Conservation (phyloP, 2,113 vertebrate genomes). For the Pygoscelis adeliae region DNA sequence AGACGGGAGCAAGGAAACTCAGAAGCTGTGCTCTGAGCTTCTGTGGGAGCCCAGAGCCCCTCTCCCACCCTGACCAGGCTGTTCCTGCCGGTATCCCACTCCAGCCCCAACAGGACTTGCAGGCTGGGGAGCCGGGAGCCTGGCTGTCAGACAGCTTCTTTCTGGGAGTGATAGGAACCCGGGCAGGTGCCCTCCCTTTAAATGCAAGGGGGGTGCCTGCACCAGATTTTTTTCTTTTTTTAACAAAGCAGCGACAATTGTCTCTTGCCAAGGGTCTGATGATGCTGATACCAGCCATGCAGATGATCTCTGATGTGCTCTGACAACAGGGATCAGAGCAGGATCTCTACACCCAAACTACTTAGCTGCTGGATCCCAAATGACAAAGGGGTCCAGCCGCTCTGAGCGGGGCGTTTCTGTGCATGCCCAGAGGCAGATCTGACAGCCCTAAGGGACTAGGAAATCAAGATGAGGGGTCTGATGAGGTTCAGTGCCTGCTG, state of each 20-base stretch:
- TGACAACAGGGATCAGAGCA: neutral
- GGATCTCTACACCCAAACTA: neutral
- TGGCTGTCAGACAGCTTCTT: neutral
- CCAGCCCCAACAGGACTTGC: neutral
- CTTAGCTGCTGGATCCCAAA: too few species aligned
- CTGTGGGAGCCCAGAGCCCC: neutral
- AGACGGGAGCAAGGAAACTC: neutral
- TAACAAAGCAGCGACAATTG: neutral
- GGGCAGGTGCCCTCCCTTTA: neutral
- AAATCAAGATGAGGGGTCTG: neutral
- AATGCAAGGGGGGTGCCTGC: neutral
- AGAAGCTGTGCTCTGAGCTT: neutral
- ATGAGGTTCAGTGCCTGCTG: neutral
- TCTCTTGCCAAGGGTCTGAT: neutral
- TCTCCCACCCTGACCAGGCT: neutral
- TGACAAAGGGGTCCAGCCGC: too few species aligned
- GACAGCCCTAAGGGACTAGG: neutral
- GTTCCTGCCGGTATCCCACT: neutral
- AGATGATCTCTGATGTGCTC: neutral
- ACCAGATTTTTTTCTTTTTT: neutral
- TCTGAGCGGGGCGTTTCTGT: neutral
- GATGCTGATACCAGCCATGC: neutral
- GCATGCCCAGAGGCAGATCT: neutral
- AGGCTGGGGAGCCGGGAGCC: accelerated
- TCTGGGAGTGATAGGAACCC: accelerated